Evolutionary conservation across 2,888 invertebrate genomes (phyloP).

Genomic region (Eudasyphora cyanicolor): DNA sequence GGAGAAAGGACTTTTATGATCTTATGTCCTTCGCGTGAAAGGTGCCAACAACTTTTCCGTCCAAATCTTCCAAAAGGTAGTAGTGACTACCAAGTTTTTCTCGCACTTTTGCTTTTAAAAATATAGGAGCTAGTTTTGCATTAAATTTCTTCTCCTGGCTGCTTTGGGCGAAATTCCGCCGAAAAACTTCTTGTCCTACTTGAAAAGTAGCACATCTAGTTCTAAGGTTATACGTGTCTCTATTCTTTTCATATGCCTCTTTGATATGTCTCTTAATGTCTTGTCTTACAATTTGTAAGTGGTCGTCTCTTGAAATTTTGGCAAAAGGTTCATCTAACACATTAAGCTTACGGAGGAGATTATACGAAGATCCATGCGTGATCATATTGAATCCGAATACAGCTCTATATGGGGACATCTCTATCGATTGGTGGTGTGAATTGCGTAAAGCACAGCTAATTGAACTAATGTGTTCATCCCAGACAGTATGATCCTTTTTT

Average conservation of each 20-base stretch:
- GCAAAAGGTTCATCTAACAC: constrained; percentile 24
- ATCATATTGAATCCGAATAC: constrained; percentile 7
- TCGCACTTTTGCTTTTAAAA: constrained; percentile 5
- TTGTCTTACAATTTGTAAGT: constrained; percentile 3
- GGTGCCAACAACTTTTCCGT: constrained; percentile 24
- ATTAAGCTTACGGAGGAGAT: not conserved
- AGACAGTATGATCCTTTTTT: not conserved
- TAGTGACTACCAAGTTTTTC: constrained; percentile 30
- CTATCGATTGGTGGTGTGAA: not conserved
- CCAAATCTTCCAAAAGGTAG: constrained; percentile 35
- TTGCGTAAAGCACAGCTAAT: too few relatives aligned
- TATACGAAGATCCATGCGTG: constrained; percentile 24
- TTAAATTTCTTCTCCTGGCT: constrained; percentile 22
- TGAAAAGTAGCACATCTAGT: constrained; percentile 13
- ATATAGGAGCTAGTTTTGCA: constrained; percentile 20
- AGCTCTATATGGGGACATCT: not conserved
- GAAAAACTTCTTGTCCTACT: constrained; percentile 16
- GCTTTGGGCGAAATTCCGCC: constrained; percentile 32
- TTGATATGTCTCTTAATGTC: constrained; percentile 26
- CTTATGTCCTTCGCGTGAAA: constrained; percentile 38
- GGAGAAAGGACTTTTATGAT: not conserved
- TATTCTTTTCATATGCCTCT: constrained; percentile 37
- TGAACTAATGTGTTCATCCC: not conserved
- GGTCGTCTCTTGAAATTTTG: not conserved
- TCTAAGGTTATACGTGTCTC: constrained; percentile 20